Conservation (phyloP, 2,888 invertebrate species). For the Nomada goodeniana region DNA sequence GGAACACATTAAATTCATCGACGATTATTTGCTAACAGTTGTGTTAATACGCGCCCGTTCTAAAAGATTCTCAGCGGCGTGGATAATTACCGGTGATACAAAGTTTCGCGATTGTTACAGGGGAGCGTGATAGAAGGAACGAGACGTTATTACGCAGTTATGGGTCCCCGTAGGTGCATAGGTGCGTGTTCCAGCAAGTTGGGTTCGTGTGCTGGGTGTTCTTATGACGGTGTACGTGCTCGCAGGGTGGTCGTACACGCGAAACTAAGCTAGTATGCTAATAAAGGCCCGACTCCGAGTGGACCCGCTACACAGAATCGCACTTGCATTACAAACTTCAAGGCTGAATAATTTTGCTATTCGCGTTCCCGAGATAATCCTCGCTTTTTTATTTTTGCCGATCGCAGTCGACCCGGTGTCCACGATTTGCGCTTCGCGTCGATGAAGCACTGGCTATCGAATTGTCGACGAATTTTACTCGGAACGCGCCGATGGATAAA, state of each 20-base stretch:
- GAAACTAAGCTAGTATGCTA: constrained; percentile 77
- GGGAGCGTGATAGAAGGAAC: constrained; percentile 78
- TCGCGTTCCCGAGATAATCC: constrained; percentile 71
- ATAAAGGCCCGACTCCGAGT: constrained; percentile 79
- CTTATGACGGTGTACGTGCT: constrained; percentile 52
- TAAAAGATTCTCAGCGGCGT: constrained; percentile 46
- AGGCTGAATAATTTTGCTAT: constrained; percentile 82
- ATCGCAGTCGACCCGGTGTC: background rate
- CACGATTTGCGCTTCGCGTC: too few relatives aligned
- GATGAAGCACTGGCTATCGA: background rate
- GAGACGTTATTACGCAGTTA: constrained; percentile 81
- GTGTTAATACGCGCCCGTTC: constrained; percentile 18
- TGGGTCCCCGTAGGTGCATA: constrained; percentile 78
- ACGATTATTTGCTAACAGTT: background rate
- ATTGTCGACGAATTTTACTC: background rate
- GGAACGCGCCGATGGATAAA: background rate
- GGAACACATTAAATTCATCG: background rate
- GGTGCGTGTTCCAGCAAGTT: constrained; percentile 64
- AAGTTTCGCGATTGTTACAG: constrained; percentile 62
- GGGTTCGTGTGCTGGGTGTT: constrained; percentile 48
- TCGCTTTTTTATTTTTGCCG: background rate
- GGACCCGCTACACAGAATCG: constrained; percentile 81
- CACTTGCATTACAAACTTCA: constrained; percentile 82
- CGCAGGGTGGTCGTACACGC: constrained; percentile 39
- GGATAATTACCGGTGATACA: constrained; percentile 33